These are phyloP conservation scores for Phortica magna DNA, from an alignment of 2,888 invertebrate species.

Conservation along the genomic window DNA sequence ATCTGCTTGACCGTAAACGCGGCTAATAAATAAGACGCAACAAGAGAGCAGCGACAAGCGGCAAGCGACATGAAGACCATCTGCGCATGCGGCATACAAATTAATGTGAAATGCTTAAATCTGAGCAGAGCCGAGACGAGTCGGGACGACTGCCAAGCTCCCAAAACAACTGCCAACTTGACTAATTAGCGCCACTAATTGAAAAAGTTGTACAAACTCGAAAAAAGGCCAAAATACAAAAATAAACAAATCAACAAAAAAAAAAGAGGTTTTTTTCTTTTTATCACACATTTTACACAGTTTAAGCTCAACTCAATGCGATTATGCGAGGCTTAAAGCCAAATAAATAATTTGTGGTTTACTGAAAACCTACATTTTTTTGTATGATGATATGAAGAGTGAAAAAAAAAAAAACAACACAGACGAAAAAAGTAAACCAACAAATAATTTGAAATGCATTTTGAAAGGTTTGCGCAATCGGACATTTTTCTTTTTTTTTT, in stretches of 20 bases:
- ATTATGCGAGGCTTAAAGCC: slow-evolving; percentile 18
- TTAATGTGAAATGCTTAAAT: too few species aligned
- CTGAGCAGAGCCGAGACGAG: too few species aligned
- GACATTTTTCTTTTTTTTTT: too few species aligned
- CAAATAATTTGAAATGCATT: slow-evolving; percentile 10
- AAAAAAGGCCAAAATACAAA: slow-evolving; percentile 22
- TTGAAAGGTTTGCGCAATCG: slow-evolving; percentile 30
- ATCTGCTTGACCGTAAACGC: not conserved
- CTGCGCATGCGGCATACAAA: too few species aligned
- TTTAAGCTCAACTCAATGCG: slow-evolving; percentile 3
- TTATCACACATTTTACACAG: not conserved
- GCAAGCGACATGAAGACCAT: not conserved
- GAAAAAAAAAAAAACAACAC: slow-evolving; percentile 2
- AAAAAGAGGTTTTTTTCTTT: not conserved
- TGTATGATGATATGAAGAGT: not conserved
- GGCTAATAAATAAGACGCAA: not conserved
- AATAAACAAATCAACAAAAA: not conserved
- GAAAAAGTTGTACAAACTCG: slow-evolving; percentile 57
- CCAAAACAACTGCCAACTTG: not conserved
- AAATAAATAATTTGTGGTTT: slow-evolving; percentile 38
- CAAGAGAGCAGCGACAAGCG: too few species aligned
- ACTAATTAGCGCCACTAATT: slow-evolving; percentile 63
- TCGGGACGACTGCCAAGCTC: not conserved
- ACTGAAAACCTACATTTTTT: too few species aligned
- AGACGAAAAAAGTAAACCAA: not conserved